phyloP scores from a whole-genome alignment of 2,113 vertebrate species.

The Leucopternis melanops region DNA sequence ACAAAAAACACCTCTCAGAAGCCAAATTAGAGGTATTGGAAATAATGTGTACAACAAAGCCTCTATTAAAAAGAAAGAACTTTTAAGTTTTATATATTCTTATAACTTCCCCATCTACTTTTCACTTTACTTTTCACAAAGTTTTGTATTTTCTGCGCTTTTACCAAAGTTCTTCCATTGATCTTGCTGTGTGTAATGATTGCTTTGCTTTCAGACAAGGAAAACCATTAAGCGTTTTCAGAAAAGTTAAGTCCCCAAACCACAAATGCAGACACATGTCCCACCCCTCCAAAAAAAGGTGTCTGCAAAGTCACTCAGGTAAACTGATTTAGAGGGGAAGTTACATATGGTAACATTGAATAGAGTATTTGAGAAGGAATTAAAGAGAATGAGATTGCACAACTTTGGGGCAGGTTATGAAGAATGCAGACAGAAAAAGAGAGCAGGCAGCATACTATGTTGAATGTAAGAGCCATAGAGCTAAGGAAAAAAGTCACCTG shows the following conservation, averaged over 20 bases:
- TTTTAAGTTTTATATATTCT: neutral
- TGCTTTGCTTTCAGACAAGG: neutral
- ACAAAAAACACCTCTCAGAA: neutral
- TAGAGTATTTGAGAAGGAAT: neutral
- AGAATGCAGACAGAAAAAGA: neutral
- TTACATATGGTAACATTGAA: neutral
- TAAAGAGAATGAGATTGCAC: neutral
- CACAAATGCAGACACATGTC: neutral
- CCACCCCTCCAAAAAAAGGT: neutral
- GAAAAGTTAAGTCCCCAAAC: neutral
- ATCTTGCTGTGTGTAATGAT: neutral
- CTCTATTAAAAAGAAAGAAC: neutral
- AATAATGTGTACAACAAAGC: neutral
- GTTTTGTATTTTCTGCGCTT: neutral
- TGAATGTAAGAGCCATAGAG: neutral
- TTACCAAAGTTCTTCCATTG: neutral
- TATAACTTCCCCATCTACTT: neutral
- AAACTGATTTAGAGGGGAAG: neutral
- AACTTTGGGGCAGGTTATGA: neutral
- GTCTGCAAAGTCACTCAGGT: neutral
- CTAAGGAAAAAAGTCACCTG: neutral
- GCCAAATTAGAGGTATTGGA: neutral
- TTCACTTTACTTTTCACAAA: neutral
- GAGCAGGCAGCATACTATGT: neutral
- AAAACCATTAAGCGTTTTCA: neutral